Base-by-base conservation (phyloP, 2,113 vertebrate genomes). In the Oncorhynchus gorbuscha region DNA sequence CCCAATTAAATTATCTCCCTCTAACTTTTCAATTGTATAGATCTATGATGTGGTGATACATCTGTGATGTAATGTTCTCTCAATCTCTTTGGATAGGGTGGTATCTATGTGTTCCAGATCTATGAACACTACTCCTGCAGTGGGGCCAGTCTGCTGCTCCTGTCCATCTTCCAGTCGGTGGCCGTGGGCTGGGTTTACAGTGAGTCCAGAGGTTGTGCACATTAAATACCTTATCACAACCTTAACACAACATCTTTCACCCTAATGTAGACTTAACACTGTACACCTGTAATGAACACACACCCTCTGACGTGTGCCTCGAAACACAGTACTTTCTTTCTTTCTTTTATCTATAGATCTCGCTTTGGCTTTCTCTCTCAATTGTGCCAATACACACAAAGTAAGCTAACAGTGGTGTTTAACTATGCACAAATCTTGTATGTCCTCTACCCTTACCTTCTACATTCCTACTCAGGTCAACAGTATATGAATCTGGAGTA, bases 51-150 rank as follows among this genome's bases (percentile, higher is more conserved):
- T 14, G 20, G 20, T 20, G 13, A 20, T 20, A 20, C 1, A n/a
- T 64, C 20, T 64, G 7, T 64, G 62, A 45, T 45, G 39, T 45
- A 11, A 45, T 45, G 39, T 12, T 45, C 9, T 45, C 39, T 45
- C 22, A 58, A 24, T 76, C 0, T 66, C 26, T 32, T 26, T 51
- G 26, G 72, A 45, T 80, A 93, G 92, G 90, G 90, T 0, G 92
- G 93, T 6, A 77, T 94, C 9, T 93, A 93, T 20, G 86, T 94
- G 75, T 94, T 94, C 83, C 92, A 94, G 91, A 87, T 93, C 81
- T 92, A 92, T 4, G 92, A 93, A 79, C 90, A 93, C 13, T 93
- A 88, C 85, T 92, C 91, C 75, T 93, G 92, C 86, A 94, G 92
- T 24, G 92, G 91, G 66, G 85, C 91, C 89, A 91, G 89, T 74